A percentile compares a stretch with the other conserved stretches of the same genome.
Evolutionary conservation across 2,113 vertebrate species (phyloP).

Genomic region (Poicephalus meyeri): DNA sequence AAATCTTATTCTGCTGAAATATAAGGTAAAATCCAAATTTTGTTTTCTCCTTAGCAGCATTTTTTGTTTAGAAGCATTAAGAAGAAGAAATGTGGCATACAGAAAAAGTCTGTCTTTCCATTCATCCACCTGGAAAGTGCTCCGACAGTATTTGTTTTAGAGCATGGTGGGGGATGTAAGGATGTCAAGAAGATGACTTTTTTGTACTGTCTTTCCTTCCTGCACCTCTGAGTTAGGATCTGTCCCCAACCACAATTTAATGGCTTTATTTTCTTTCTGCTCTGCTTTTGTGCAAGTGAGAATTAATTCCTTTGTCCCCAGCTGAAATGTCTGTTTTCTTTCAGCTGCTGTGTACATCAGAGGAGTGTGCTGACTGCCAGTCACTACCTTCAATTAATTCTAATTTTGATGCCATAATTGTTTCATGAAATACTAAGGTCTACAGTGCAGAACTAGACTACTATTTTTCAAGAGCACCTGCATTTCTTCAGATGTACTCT

Average conservation of each 20-base stretch:
- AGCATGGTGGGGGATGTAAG: fast-evolving
- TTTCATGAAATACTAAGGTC: not conserved
- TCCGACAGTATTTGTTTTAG: not conserved
- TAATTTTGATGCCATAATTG: not conserved
- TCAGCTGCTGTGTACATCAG: not conserved
- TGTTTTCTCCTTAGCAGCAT: not conserved
- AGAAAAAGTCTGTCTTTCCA: not conserved
- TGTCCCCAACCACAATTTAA: not conserved
- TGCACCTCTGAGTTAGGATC: not conserved
- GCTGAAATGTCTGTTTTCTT: not conserved
- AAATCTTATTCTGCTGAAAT: not conserved
- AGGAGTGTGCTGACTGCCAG: not conserved
- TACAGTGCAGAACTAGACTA: not conserved
- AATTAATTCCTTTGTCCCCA: not conserved
- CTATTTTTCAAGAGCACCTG: not conserved
- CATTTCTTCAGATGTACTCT: not conserved
- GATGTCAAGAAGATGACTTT: not conserved
- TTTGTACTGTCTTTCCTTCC: not conserved
- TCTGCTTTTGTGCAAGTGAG: not conserved
- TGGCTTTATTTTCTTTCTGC: not conserved
- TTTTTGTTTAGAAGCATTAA: not conserved
- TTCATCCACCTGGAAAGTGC: not conserved
- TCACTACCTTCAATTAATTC: not conserved
- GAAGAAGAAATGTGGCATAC: not conserved
- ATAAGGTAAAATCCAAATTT: not conserved